Conservation (phyloP, 2,888 invertebrate species). For the Sericinus montela region DNA sequence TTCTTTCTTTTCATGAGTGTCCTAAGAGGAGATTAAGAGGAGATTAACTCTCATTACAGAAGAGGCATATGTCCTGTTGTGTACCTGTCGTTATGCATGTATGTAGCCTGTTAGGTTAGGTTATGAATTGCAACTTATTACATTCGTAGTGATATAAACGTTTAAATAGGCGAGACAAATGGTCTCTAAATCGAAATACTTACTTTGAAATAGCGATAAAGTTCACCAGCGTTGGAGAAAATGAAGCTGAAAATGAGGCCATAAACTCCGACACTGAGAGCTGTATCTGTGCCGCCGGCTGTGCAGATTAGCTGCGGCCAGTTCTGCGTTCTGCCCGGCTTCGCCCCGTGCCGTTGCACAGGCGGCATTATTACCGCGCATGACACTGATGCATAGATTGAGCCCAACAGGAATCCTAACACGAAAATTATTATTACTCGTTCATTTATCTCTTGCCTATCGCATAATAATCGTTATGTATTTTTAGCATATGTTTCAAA, state of each 20-base stretch:
- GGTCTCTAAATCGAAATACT: conserved; percentile 16
- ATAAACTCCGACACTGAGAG: conserved; percentile 65
- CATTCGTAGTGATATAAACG: no score
- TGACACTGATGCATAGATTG: conserved; percentile 63
- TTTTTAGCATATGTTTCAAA: not conserved
- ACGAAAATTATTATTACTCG: conserved; percentile 4
- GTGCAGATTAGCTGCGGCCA: conserved; percentile 64
- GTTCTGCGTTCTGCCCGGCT: conserved; percentile 38
- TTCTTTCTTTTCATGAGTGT: no score
- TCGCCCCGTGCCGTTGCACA: conserved; percentile 39
- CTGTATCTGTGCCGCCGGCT: conserved; percentile 60
- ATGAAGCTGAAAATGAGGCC: conserved; percentile 56
- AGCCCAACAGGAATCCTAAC: conserved; percentile 55
- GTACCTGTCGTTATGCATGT: no score
- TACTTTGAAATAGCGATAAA: conserved; percentile 56
- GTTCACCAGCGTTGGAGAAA: conserved; percentile 45
- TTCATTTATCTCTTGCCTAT: not conserved
- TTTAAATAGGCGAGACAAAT: no score
- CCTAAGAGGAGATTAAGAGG: no score
- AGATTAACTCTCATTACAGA: no score
- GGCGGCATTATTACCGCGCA: conserved; percentile 60
- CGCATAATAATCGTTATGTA: not conserved
- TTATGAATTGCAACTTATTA: no score
- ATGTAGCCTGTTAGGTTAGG: no score
- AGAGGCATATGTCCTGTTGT: no score